Percentiles rank a stretch among this genome's conserved stretches.
Evolutionary conservation across 2,113 vertebrate genomes (phyloP).

Genomic region (Barnardius zonarius): DNA sequence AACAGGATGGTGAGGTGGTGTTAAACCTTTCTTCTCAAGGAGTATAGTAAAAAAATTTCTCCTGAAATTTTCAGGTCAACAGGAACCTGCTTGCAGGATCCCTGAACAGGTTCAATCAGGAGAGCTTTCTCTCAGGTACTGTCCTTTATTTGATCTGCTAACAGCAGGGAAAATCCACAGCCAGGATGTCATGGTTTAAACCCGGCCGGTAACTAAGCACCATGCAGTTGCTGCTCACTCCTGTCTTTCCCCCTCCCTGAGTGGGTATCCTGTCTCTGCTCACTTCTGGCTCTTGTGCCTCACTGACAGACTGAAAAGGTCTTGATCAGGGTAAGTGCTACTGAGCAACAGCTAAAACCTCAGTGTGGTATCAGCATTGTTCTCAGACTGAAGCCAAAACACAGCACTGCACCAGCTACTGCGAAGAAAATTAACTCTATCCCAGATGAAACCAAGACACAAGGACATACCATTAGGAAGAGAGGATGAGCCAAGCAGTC

Average conservation of each 20-base stretch:
- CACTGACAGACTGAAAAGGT: background rate
- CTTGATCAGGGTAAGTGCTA: background rate
- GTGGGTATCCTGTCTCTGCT: background rate
- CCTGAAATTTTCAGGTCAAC: background rate
- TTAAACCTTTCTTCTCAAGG: background rate
- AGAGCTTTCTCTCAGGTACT: background rate
- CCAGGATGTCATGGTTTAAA: background rate
- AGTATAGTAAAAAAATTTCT: background rate
- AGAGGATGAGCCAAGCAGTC: background rate
- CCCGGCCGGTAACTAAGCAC: background rate
- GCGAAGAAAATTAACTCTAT: background rate
- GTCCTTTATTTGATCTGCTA: background rate
- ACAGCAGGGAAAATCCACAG: background rate
- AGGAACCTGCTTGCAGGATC: background rate
- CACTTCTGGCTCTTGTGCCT: background rate
- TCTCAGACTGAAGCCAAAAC: background rate
- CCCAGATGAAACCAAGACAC: background rate
- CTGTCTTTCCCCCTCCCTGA: background rate
- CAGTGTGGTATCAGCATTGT: background rate
- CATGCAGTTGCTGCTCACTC: background rate
- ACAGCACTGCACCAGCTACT: background rate
- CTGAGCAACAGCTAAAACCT: background rate
- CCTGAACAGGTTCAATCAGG: fast-evolving
- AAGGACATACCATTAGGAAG: background rate
- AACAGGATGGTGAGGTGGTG: background rate